These are phyloP conservation scores for Heterohyrax brucei DNA, from an alignment of 2,797 vertebrate genomes.

Conservation along the genomic window DNA sequence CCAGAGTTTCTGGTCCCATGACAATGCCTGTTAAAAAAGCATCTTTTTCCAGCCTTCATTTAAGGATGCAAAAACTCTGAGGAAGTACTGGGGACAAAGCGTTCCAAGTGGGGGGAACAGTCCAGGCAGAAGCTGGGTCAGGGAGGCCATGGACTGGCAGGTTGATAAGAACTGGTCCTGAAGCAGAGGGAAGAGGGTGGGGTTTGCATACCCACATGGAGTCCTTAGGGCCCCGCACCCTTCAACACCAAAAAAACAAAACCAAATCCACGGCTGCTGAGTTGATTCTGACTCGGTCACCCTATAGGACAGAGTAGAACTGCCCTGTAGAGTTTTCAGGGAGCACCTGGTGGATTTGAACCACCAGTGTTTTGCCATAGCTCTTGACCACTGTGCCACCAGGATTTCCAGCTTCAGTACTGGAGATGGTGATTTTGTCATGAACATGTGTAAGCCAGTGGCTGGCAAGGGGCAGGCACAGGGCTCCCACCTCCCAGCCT, in stretches of 20 bases:
- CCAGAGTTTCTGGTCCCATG: not conserved
- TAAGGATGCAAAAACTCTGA: not conserved
- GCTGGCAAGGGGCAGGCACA: not conserved
- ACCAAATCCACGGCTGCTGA: no score
- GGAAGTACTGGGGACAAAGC: not conserved
- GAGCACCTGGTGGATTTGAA: no score
- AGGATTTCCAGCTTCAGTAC: not conserved
- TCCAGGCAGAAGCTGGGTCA: rapidly evolving
- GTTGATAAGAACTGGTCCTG: rapidly evolving
- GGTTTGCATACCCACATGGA: not conserved
- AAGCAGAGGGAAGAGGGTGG: no score
- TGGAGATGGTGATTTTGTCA: rapidly evolving
- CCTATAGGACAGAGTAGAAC: no score
- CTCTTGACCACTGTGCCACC: no score
- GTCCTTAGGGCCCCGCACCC: not conserved
- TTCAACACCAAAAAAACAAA: no score
- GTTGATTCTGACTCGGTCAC: no score
- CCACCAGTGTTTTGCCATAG: no score
- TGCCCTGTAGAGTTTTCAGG: no score
- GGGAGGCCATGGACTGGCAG: rapidly evolving
- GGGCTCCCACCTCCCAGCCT: not conserved
- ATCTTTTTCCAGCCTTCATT: not conserved
- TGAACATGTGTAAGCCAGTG: not conserved
- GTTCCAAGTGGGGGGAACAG: rapidly evolving
- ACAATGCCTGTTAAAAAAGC: not conserved